Evolutionary conservation across 2,797 vertebrate genomes (phyloP), one percentile per base, ranked within the genome.

Genomic region (Heliangelus exortis): DNA sequence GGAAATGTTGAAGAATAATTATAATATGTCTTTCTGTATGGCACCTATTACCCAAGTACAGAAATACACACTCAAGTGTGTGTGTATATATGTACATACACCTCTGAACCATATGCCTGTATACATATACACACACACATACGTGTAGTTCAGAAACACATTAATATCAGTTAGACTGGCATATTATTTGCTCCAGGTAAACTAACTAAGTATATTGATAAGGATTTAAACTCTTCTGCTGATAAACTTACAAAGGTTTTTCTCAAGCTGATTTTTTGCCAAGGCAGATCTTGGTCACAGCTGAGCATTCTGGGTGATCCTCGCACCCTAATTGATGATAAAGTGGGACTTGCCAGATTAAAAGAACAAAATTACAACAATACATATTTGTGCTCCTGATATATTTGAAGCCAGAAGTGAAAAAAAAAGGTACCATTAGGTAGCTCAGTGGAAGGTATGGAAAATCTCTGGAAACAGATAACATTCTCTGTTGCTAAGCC

Each of bases 181-280:
- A 29, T 59, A 28, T 81, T 96, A 62, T 95, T 96, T 96, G 87
- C 71, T 92, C 51, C 67, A 88, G 84, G 85, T 91, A 94, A 92
- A 81, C 76, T 51, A 89, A 61, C 6, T 51, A 81, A 74, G 29
- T 61, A 77, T n/a, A 22, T 50, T 59, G 87, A 86, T 91, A 93
- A 76, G 21, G 45, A 51, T 85, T 89, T 62, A 43, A 87, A 79
- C 5, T 63, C n/a, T 88, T 58, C 54, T 34, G 43, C 45, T 69
- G 91, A 91, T 88, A 92, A 76, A 67, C 15, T 76, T 88, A 81
- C 18, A 48, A 78, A 84, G 92, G 87, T 36, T 58, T 86, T 73
- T 33, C 66, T 86, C 45, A 43, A 87, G 58, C 5, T 68, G 28
- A 10, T 43, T 94, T 91, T 89, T 88, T 10, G 20, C 34, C 53